Conservation (phyloP, 2,888 invertebrate species). For the Diachrysia chrysitis region DNA sequence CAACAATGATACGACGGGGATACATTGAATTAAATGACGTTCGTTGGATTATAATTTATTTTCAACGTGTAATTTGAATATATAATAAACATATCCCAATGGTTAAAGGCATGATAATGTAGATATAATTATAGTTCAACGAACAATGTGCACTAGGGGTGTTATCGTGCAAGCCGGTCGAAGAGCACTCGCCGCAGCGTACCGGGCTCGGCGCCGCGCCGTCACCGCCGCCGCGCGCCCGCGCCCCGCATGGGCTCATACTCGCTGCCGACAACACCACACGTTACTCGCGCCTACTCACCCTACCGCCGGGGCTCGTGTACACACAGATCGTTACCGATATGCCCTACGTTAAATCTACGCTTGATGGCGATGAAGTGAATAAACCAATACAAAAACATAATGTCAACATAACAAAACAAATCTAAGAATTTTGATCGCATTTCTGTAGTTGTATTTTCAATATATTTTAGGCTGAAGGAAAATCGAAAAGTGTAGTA, state of each 20-base stretch:
- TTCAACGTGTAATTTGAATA: not conserved
- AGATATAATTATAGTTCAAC: slow-evolving; percentile 41
- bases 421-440: slow-evolving; percentile 6
- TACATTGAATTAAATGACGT: slow-evolving; percentile 47
- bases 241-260: slow-evolving; percentile 80
- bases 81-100: not conserved
- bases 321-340: slow-evolving; percentile 1
- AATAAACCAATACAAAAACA: slow-evolving; percentile 58
- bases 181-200: slow-evolving; percentile 70
- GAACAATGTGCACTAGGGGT: slow-evolving; percentile 53
- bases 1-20: slow-evolving; percentile 59
- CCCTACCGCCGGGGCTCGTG: slow-evolving; percentile 29
- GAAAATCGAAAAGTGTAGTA: not conserved
- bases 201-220: slow-evolving; percentile 75
- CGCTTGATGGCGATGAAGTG: slow-evolving; percentile 60
- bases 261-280: slow-evolving; percentile 77
- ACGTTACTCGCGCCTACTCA: slow-evolving; percentile 45
- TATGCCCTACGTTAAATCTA: slow-evolving; percentile 27
- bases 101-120: not conserved
- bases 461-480: not conserved
- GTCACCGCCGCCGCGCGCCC: slow-evolving; percentile 81
- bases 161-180: slow-evolving; percentile 65
- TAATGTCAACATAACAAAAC: slow-evolving; percentile 44
- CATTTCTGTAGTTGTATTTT: not conserved
- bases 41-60: slow-evolving; percentile 62